phyloP scores from a whole-genome alignment of 2,113 vertebrate genomes.

The Elephantulus edwardii region DNA sequence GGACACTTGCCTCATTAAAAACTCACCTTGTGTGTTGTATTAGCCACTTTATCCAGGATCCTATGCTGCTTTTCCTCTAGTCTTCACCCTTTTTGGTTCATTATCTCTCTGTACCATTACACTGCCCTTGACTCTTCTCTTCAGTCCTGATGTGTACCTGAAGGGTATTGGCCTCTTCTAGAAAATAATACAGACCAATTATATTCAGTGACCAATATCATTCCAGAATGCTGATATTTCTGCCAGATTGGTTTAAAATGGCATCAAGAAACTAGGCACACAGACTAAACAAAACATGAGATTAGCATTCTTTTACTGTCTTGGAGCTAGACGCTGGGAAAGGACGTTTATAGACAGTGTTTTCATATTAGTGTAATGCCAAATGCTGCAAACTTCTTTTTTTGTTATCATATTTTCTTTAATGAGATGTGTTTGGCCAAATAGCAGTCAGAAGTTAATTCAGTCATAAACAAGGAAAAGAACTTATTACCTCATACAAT shows the following conservation, averaged over 20 bases:
- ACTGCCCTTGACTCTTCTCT: not conserved
- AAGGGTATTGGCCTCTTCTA: not conserved
- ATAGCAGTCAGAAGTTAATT: not conserved
- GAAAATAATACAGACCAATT: not conserved
- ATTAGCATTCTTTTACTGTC: not conserved
- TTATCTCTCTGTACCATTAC: not conserved
- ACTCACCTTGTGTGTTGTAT: fast-evolving
- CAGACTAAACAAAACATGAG: not conserved
- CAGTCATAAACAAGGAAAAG: not conserved
- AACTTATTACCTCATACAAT: not conserved
- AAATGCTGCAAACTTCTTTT: not conserved
- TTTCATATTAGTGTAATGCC: not conserved
- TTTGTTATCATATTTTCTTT: not conserved
- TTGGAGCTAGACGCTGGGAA: not conserved
- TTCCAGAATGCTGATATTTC: not conserved
- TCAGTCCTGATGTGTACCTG: not conserved
- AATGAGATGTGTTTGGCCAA: not conserved
- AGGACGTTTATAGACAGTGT: not conserved
- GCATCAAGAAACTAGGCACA: not conserved
- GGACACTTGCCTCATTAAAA: not conserved
- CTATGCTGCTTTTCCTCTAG: not conserved
- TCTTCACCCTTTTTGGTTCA: not conserved
- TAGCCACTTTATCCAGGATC: not conserved
- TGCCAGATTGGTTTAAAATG: not conserved
- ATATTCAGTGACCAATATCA: not conserved